Evolutionary conservation across 2,797 vertebrate genomes (phyloP).

Genomic region (Acanthurus leucopareius): DNA sequence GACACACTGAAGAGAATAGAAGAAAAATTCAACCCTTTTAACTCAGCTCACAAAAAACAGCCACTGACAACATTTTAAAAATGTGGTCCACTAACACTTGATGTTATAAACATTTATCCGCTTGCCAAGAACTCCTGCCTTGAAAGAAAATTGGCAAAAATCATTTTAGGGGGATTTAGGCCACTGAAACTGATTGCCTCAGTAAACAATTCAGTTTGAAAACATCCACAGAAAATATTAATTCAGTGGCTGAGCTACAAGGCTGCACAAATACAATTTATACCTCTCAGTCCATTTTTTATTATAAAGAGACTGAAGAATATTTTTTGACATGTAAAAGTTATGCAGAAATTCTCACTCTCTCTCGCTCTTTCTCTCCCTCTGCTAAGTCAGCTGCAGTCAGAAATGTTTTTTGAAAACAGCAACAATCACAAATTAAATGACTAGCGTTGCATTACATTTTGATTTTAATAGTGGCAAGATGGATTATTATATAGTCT

Average conservation of each 20-base stretch:
- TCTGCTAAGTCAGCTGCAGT: too few relatives aligned
- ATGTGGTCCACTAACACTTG: background rate
- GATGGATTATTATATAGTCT: too few relatives aligned
- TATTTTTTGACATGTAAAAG: too few relatives aligned
- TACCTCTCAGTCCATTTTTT: background rate
- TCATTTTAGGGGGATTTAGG: background rate
- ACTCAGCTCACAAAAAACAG: background rate
- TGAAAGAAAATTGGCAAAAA: background rate
- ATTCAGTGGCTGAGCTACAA: background rate
- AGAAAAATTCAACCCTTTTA: background rate
- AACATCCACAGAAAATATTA: background rate
- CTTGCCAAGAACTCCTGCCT: background rate
- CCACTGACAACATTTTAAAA: background rate
- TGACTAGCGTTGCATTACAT: too few relatives aligned
- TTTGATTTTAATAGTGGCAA: too few relatives aligned
- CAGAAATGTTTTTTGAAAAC: too few relatives aligned
- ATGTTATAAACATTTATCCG: conserved; percentile 2
- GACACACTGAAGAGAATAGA: background rate
- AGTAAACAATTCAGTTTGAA: background rate
- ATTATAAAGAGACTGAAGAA: too few relatives aligned
- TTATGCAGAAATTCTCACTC: too few relatives aligned
- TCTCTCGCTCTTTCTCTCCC: too few relatives aligned
- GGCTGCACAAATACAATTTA: background rate
- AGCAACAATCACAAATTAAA: too few relatives aligned
- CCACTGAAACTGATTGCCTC: background rate